phyloP scores from a whole-genome alignment of 2,888 invertebrate genomes.

The Ecliptopera silaceata region DNA sequence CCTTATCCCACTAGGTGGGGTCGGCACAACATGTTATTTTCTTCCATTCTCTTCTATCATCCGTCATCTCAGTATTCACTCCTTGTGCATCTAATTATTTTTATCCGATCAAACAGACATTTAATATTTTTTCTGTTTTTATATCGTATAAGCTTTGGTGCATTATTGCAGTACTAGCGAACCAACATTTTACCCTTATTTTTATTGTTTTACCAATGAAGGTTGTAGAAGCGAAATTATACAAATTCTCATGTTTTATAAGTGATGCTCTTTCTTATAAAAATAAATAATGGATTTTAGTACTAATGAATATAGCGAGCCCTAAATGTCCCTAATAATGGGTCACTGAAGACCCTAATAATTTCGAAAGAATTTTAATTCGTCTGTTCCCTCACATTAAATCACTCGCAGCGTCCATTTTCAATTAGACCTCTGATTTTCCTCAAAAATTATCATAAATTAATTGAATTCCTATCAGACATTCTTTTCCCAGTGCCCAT shows the following conservation, averaged over 20 bases:
- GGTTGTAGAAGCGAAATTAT: not conserved
- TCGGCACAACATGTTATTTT: no score
- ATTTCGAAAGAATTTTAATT: conserved; percentile 20
- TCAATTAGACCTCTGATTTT: conserved; percentile 21
- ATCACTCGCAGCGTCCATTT: conserved; percentile 11
- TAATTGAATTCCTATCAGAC: conserved; percentile 19
- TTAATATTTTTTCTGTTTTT: no score
- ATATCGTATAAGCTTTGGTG: no score
- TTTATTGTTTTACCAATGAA: no score
- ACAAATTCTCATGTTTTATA: not conserved
- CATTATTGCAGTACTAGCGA: no score
- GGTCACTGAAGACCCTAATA: conserved; percentile 18
- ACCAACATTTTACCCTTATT: no score
- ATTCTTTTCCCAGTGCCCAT: conserved; percentile 42
- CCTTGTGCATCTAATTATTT: no score
- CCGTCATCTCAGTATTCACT: no score
- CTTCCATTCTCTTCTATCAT: no score
- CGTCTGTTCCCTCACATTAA: conserved; percentile 18
- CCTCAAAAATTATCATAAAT: conserved; percentile 27
- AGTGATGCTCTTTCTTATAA: not conserved
- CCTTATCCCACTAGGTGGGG: no score
- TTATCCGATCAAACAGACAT: no score
- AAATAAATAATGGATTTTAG: not conserved
- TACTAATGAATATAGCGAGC: not conserved
- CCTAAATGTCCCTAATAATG: conserved; percentile 15